Base-by-base conservation (phyloP, 2,797 vertebrate genomes). In the Thunnus albacares region DNA sequence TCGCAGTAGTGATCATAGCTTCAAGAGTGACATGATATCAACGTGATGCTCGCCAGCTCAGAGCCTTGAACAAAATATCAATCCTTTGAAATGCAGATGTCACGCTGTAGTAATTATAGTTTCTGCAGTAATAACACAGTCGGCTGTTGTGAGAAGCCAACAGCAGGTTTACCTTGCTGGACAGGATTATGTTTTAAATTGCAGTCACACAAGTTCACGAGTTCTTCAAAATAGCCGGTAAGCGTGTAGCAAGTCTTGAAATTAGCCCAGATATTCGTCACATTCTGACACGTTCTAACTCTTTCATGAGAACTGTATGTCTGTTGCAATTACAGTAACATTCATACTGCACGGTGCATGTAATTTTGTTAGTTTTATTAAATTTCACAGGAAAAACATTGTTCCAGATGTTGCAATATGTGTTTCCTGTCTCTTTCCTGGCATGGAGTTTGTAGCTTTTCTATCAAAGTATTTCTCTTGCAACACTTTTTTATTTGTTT, bases 71-170 rank as follows among this genome's bases (percentile, higher is more conserved):
- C 65, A 72, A 60, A 60, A 58, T 59, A 53, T 45, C 56, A 33
- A 41, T 66, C n/a, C 49, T 43, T 22, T 64, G 24, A 57, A 26
- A 62, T 38, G 17, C 35, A 64, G 17, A 58, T 30, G 47, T 59
- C 47, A 52, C 22, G 22, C 22, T 82, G 53, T 20, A 24, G 57
- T 86, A 81, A 80, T 85, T 30, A 70, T 63, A 45, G 68, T 66
- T 83, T 69, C n/a, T 58, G 59, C 56, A 0, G 33, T 55, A 24
- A 87, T 70, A 49, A 76, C 59, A 77, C 41, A 28, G 49, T 35
- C 65, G 30, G 17, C 18, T 47, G 20, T 56, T 49, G 62, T 33
- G 67, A 56, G 69, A 45, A 78, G 30, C 24, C 17, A 62, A 7
- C 17, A 52, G 30, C 10, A 69, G 26, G 47, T 45, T 69, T 61